Base-by-base conservation (phyloP, 2,113 vertebrate species). In the Neotragus pygmaeus region DNA sequence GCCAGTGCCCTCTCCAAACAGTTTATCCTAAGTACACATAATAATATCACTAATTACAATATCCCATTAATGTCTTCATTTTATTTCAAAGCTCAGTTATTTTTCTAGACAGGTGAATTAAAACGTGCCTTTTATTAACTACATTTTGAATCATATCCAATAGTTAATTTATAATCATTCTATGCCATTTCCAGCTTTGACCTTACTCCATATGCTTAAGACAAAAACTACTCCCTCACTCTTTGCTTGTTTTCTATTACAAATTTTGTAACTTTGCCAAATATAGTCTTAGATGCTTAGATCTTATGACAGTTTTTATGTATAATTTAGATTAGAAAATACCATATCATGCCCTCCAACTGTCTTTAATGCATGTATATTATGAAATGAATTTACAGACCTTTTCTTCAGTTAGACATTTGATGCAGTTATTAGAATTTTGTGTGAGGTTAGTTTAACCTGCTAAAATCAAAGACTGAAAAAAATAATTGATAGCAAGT, bases 31-130 rank as follows among this genome's bases (percentile, higher is more conserved):
- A 92, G 75, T 93, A 21, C 15, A 90, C 17, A 33, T 91, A 80
- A n/a, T 95, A 96, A 95, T 95, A 62, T 85, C 82, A n/a, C 28
- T 85, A 89, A 96, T 97, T 86, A 96, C 93, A 93, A 88, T 91
- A 12, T 85, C 82, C 30, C 47, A 95, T 90, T 95, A 91, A 95
- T 92, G 19, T 47, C 25, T 97, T 94, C n/a, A 95, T 97, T 97
- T 97, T 25, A 85, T 97, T 98, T 97, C 58, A 81, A 55, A 95
- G 25, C 7, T 57, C 94, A 53, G 36, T 83, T 97, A 15, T 86
- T 94, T 97, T 98, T 91, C 30, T 81, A 30, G 53, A 58, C 60
- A n/a, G n/a, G n/a, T n/a, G n/a, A n/a, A n/a, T 14, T 70, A 97
- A 62, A 70, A 81, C 17, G 4, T 66, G 43, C 66, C 6, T 94